Evolutionary conservation across 2,113 vertebrate species (phyloP), one percentile per base, ranked within the genome.

Genomic region (Osmerus mordax): DNA sequence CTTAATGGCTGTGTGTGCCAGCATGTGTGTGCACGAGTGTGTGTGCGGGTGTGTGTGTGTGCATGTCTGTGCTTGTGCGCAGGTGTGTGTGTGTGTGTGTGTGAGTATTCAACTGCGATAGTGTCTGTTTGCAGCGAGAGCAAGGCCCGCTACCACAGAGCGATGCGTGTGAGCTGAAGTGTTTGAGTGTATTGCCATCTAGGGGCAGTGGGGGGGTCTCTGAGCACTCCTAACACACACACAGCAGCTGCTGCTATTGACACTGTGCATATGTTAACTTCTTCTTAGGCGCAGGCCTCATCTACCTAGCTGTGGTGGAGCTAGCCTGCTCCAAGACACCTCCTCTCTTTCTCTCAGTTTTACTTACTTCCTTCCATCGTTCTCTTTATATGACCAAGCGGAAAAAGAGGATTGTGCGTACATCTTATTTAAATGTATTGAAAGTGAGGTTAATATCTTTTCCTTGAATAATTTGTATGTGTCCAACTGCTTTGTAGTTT

Each of bases 101-200:
- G 62, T 65, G 63, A 3, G 63, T 64, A 23, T 23, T 23, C 23
- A 23, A 23, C 23, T 23, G 23, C 23, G 23, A 15, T 8, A n/a
- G 29, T 41, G 29, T 65, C 9, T 65, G 36, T 65, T 9, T 89
- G 86, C 88, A 87, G 90, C 86, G 83, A 86, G 89, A 87, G 80
- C 0, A 78, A 77, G 65, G 8, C 75, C 83, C 87, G 91, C 91
- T 92, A 91, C 92, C 92, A 91, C 92, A 89, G 87, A 89, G 91
- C 84, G 3, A 87, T 80, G 0, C 63, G 89, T 80, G 89, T 85
- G 79, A 81, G 78, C 21, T 11, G 89, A 94, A 93, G 84, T 78
- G 92, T 93, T 94, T 92, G 94, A 88, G 89, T 89, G 92, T 85
- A 94, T 94, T 94, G 93, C 93, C 94, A 94, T 91, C 94, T 95